phyloP scores from a whole-genome alignment of 2,797 vertebrate species.

The Phalanger gymnotis region DNA sequence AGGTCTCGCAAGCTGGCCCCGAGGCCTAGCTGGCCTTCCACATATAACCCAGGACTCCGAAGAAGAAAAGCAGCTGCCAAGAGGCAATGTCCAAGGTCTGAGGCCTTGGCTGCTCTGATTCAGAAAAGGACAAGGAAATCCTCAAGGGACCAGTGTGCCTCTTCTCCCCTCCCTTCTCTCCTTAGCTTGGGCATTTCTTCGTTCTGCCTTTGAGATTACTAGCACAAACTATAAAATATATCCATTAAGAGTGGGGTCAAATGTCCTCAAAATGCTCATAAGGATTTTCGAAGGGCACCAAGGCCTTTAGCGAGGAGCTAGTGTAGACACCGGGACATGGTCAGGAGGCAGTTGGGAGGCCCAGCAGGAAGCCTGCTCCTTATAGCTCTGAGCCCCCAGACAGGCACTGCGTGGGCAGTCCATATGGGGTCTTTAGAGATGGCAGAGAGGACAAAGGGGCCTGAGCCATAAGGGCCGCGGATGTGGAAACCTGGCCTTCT shows the following conservation, averaged over 20 bases:
- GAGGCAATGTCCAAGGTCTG: no score
- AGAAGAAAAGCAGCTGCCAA: not conserved
- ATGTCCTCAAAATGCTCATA: not conserved
- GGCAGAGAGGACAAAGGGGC: slow-evolving; percentile 16
- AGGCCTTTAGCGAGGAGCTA: not conserved
- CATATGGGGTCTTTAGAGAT: not conserved
- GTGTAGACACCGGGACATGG: not conserved
- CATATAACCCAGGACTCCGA: not conserved
- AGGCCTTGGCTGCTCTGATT: not conserved
- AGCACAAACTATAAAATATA: no score
- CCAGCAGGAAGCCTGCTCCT: not conserved
- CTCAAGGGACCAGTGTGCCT: no score
- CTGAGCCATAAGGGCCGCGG: not conserved
- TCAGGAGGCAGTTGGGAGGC: not conserved
- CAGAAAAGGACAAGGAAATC: not conserved
- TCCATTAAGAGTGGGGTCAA: not conserved
- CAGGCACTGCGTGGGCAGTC: not conserved
- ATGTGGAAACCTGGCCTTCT: not conserved
- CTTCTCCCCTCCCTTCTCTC: not conserved
- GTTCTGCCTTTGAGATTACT: no score
- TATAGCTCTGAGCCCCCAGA: not conserved
- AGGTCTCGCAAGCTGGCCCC: not conserved
- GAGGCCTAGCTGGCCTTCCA: not conserved
- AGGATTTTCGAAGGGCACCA: not conserved
- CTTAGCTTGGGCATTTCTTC: not conserved